A percentile compares a stretch with the other conserved stretches of the same genome.
Conservation (phyloP, 1,140 invertebrate species). For the Gonatopus flavifemur region DNA sequence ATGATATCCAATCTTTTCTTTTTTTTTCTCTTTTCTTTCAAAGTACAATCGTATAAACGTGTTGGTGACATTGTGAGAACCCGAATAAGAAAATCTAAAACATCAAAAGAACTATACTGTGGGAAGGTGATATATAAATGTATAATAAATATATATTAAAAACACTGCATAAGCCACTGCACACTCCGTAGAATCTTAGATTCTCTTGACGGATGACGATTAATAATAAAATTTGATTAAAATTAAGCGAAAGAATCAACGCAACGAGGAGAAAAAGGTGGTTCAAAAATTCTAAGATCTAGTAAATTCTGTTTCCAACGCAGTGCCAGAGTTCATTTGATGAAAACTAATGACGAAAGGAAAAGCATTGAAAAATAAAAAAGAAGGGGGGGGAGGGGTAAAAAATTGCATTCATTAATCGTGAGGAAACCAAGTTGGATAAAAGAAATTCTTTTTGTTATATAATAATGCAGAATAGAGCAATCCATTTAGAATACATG, state of each 20-base stretch:
- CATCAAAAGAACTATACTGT: too few relatives aligned
- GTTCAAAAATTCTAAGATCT: slow-evolving; percentile 36
- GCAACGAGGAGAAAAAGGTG: slow-evolving; percentile 32
- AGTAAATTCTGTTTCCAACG: slow-evolving; percentile 28
- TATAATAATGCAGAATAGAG: too few relatives aligned
- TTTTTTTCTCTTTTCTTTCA: too few relatives aligned
- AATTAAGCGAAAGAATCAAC: slow-evolving; percentile 42
- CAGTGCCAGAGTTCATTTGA: slow-evolving; percentile 39
- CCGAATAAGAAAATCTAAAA: too few relatives aligned
- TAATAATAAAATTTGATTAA: too few relatives aligned
- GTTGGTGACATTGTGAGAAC: too few relatives aligned
- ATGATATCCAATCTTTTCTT: too few relatives aligned
- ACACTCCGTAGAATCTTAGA: slow-evolving; percentile 25
- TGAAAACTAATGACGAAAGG: slow-evolving; percentile 38
- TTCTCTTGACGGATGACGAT: too few relatives aligned
- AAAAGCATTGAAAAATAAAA: too few relatives aligned
- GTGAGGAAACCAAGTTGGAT: not conserved
- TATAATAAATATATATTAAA: slow-evolving; percentile 29
- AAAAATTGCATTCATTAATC: slow-evolving; percentile 40
- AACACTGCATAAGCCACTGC: slow-evolving; percentile 55
- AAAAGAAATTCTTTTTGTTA: not conserved
- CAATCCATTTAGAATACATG: too few relatives aligned
- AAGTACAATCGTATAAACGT: too few relatives aligned
- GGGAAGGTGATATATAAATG: slow-evolving; percentile 35
- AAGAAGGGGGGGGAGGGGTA: too few relatives aligned